Conservation (phyloP, 2,888 invertebrate species). For the Eupithecia vulgata region DNA sequence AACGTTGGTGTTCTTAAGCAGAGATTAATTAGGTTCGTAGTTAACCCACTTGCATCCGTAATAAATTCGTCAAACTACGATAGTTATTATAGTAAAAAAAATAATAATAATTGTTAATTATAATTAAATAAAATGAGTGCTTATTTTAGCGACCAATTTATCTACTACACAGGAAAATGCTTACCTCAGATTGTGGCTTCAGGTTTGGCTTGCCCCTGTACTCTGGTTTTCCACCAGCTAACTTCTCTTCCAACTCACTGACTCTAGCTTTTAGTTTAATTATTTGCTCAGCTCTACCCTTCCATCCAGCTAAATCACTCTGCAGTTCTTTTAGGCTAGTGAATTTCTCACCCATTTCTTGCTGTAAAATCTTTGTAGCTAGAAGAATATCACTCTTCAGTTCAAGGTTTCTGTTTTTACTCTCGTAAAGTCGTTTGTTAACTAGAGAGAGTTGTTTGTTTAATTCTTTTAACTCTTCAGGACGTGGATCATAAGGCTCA, state of each 20-base stretch:
- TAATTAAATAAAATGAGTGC: neutral
- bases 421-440: conserved; percentile 87
- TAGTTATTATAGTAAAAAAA: too few relatives aligned
- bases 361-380: conserved; percentile 89
- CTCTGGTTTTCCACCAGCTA: conserved; percentile 72
- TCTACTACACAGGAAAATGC: neutral
- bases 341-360: conserved; percentile 90
- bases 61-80: too few relatives aligned
- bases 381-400: conserved; percentile 88
- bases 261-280: conserved; percentile 87
- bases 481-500: conserved; percentile 70
- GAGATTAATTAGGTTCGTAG: too few relatives aligned
- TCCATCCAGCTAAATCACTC: conserved; percentile 86
- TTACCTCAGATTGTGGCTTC: conserved; percentile 28
- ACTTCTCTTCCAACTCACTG: conserved; percentile 86
- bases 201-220: conserved; percentile 31
- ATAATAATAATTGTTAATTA: too few relatives aligned
- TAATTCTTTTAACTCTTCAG: conserved; percentile 83
- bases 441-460: conserved; percentile 85
- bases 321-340: conserved; percentile 85
- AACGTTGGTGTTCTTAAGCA: too few relatives aligned
- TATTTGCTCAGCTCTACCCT: conserved; percentile 91
- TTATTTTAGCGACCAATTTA: neutral
- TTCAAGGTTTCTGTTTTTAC: conserved; percentile 87
- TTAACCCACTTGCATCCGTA: too few relatives aligned